Evolutionary conservation across 2,113 vertebrate species (phyloP).

Genomic region (Colaptes auratus): DNA sequence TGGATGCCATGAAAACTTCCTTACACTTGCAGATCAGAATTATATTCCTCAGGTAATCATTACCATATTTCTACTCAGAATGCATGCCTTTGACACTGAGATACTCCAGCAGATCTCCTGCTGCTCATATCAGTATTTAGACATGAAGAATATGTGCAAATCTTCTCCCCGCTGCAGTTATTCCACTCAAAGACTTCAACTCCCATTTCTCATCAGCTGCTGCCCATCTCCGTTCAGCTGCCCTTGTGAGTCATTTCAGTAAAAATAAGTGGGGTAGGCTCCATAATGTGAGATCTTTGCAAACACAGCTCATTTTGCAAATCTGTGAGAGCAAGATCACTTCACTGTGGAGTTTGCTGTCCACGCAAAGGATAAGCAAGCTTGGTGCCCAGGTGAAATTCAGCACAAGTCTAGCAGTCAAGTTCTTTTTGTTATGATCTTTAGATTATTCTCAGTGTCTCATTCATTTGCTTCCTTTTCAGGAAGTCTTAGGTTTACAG

Average conservation of each 20-base stretch:
- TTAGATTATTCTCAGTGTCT: not conserved
- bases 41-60: not conserved
- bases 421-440: not conserved
- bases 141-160: not conserved
- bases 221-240: not conserved
- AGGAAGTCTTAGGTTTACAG: conserved; percentile 36
- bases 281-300: not conserved
- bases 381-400: not conserved
- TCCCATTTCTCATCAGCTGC: not conserved
- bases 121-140: not conserved
- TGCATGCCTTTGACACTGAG: not conserved
- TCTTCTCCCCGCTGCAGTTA: not conserved
- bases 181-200: not conserved
- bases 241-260: rapidly evolving
- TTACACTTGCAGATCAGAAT: not conserved
- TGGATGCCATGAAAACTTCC: not conserved
- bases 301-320: not conserved
- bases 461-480: conserved; percentile 7
- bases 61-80: not conserved
- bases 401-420: not conserved
- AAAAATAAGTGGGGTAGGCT: not conserved
- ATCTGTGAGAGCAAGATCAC: not conserved
- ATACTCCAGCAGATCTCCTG: not conserved
- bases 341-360: not conserved
- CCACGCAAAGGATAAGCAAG: not conserved